Evolutionary conservation across 2,113 vertebrate genomes (phyloP).

Genomic region (Pluvialis apricaria): DNA sequence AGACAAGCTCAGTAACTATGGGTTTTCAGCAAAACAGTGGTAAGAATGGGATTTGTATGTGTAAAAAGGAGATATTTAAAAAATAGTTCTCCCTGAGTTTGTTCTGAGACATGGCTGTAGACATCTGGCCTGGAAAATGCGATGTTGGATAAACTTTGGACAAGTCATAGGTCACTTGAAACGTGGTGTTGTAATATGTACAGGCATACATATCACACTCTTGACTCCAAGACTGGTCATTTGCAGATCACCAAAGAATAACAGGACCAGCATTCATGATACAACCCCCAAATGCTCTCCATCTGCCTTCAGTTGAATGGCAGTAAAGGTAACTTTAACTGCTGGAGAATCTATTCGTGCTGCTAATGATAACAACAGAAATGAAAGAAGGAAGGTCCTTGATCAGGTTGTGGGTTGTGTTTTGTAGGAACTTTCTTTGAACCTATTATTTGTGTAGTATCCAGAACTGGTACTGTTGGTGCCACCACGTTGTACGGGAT

Average conservation of each 20-base stretch:
- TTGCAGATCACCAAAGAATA: neutral
- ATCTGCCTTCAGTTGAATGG: neutral
- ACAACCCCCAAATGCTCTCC: neutral
- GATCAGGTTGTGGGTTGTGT: neutral
- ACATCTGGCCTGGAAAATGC: neutral
- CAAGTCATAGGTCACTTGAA: neutral
- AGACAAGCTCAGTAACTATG: neutral
- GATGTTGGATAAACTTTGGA: neutral
- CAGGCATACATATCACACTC: neutral
- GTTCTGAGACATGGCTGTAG: neutral
- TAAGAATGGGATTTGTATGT: neutral
- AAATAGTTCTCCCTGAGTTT: neutral
- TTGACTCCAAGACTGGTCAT: fast-evolving
- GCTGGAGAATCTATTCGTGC: neutral
- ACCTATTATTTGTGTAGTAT: fast-evolving
- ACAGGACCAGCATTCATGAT: neutral
- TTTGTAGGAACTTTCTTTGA: neutral
- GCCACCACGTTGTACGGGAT: fast-evolving
- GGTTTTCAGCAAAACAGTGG: neutral
- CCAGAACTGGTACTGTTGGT: neutral
- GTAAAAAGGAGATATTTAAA: neutral
- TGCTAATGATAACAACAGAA: neutral
- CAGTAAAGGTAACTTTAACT: neutral
- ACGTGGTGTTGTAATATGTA: neutral
- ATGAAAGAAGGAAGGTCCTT: neutral